Base-by-base conservation (phyloP, 2,888 invertebrate genomes). In the Lottia gigantea region DNA sequence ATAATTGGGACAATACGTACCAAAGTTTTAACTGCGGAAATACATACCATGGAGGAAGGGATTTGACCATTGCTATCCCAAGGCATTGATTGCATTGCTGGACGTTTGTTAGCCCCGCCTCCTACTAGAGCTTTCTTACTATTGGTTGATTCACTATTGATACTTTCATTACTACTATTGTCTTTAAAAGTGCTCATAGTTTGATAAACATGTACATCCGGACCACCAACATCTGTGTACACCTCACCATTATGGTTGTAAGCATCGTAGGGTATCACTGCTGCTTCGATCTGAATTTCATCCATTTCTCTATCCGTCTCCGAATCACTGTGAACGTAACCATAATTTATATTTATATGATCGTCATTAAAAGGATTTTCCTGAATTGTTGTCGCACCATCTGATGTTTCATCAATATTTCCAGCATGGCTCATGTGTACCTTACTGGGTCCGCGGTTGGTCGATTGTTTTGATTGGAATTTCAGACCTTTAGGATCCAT, bases 281-380 rank as follows among this genome's bases (percentile, higher is more conserved):
- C 79, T 45, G 82, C 80, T 64, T 80, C 80, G 46, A 82, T 71
- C 61, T 82, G 77, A 25, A 82, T 80, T 68, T 82, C 82, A 62
- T 75, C 71, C 45, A 77, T 66, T 49, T 77, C 79, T 62, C 78
- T 63, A 64, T 78, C 76, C 71, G 75, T 76, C 69, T 79, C 74
- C 16, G 80, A 78, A 74, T 76, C 77, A 64, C 75, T 76, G 55
- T 74, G 75, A 19, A 77, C 66, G 72, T 78, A 80, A 4, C 77
- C 79, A 47, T 76, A 71, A 63, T 76, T 77, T 11, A 76, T 69
- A 63, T 76, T 77, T 11, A 76, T 69, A 14, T 71, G 74, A 61
- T 71, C 62, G 40, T 77, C 75, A 16, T 74, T 74, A n/a, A 81
- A 64, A 0, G 81, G 81, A 71, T 81, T 81, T 26, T 79, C 70